Conservation (phyloP, 2,113 vertebrate species). For the Tiliqua scincoides region DNA sequence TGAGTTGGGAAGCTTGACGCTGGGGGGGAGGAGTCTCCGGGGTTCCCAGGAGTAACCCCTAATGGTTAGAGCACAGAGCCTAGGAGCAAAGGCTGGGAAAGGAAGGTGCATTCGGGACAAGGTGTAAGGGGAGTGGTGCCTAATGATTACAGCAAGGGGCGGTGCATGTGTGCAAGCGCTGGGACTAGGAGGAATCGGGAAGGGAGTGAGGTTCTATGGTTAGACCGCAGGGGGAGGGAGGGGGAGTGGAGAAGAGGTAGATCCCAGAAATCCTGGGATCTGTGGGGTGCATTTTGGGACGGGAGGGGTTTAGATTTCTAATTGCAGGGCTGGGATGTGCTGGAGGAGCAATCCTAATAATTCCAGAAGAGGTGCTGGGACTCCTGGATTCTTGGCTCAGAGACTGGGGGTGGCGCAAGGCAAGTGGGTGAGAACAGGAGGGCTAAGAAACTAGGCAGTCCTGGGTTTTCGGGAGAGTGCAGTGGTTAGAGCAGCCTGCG, state of each 20-base stretch:
- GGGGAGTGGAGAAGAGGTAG: no score
- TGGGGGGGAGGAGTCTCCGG: not conserved
- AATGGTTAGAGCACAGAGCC: not conserved
- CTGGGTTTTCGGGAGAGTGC: not conserved
- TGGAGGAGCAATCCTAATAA: not conserved
- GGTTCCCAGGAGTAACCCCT: not conserved
- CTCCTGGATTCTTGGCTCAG: not conserved
- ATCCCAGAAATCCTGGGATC: not conserved
- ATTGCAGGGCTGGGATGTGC: not conserved
- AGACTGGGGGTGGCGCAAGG: no score
- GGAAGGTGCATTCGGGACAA: not conserved
- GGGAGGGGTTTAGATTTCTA: not conserved
- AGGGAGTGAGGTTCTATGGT: not conserved
- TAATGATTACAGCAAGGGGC: not conserved
- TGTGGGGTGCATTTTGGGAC: not conserved
- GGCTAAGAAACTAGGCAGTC: no score
- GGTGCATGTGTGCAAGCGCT: no score
- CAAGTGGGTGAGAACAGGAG: not conserved
- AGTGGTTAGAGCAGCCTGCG: not conserved
- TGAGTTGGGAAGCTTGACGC: not conserved
- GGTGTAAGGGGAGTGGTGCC: not conserved
- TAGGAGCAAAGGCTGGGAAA: not conserved
- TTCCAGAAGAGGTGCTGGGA: not conserved
- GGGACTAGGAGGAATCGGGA: not conserved
- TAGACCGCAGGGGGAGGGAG: not conserved